Evolutionary conservation across 2,888 invertebrate species (phyloP).

Genomic region (Nymphalis urticae): DNA sequence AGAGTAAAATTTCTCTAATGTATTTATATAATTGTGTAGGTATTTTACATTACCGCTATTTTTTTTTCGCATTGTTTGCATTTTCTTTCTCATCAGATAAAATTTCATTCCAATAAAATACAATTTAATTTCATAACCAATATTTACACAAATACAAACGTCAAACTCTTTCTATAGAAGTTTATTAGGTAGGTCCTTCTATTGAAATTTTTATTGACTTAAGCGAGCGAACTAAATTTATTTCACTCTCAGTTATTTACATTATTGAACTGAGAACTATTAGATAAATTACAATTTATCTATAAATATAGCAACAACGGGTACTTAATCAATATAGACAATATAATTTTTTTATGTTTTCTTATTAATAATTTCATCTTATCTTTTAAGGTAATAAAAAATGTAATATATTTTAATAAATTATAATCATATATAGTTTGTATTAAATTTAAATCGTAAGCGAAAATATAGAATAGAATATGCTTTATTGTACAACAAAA

Average conservation of each 20-base stretch:
- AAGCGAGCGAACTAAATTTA: background rate
- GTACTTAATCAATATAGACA: background rate
- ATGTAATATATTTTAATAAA: too few species aligned
- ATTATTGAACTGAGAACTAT: background rate
- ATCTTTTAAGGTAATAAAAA: too few species aligned
- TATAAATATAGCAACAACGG: background rate
- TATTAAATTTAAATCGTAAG: too few species aligned
- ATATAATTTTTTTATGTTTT: background rate
- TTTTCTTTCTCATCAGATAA: too few species aligned
- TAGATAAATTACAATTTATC: background rate
- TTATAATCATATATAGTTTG: background rate
- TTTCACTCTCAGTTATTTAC: background rate
- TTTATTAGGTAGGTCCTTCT: background rate
- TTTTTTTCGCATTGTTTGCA: too few species aligned
- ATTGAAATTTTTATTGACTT: background rate
- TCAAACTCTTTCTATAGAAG: background rate
- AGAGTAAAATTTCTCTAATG: too few species aligned
- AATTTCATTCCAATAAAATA: background rate
- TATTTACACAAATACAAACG: background rate
- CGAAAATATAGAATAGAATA: too few species aligned
- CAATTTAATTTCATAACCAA: background rate
- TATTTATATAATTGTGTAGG: too few species aligned
- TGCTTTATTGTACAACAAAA: too few species aligned
- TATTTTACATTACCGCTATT: too few species aligned
- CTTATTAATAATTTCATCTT: too few species aligned